Evolutionary conservation across 2,113 vertebrate genomes (phyloP).

Genomic region (Macrotus californicus): DNA sequence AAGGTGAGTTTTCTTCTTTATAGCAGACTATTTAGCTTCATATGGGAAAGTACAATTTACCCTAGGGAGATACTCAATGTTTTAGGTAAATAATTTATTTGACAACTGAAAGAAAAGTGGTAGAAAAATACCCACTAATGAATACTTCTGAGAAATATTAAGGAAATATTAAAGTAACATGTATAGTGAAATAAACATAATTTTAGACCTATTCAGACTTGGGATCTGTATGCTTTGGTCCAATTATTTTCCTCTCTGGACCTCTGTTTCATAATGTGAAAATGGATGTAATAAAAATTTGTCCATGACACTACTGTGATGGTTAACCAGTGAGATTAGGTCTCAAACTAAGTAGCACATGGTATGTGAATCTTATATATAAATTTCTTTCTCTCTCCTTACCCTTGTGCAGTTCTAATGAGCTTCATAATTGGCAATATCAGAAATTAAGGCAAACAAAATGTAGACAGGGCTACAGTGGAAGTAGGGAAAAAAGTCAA

Average conservation of each 20-base stretch:
- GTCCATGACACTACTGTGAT: background rate
- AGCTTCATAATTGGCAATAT: background rate
- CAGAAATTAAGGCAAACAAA: constrained; percentile 15
- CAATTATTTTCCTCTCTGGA: background rate
- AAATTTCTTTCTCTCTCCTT: background rate
- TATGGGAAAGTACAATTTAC: background rate
- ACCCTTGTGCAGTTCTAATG: background rate
- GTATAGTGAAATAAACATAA: background rate
- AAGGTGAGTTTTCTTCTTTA: background rate
- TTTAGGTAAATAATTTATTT: background rate
- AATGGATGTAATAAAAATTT: background rate
- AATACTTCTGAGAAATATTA: constrained; percentile 19
- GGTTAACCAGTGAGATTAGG: background rate
- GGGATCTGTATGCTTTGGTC: background rate
- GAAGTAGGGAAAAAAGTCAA: background rate
- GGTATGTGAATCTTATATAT: background rate
- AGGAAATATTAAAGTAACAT: background rate
- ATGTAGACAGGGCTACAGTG: background rate
- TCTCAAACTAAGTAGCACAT: background rate
- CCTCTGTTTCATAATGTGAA: background rate
- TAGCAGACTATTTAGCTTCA: background rate
- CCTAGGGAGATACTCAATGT: background rate
- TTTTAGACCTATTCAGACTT: background rate
- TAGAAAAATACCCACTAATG: constrained; percentile 8
- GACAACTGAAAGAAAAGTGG: background rate